Evolutionary conservation across 2,888 invertebrate genomes (phyloP).

Genomic region (Glaucopsyche alexis): DNA sequence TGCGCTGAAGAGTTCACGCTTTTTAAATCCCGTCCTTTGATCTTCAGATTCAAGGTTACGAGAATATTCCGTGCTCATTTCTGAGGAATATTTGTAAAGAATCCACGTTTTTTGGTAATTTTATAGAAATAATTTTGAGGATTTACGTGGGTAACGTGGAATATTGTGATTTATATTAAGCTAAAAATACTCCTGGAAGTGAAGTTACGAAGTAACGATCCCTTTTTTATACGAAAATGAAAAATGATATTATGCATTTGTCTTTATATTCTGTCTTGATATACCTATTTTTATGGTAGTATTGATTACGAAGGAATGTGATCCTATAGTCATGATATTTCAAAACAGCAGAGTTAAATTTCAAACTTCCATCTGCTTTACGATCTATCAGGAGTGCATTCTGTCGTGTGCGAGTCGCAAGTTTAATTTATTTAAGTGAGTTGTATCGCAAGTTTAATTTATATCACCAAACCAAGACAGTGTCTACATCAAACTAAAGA

Average conservation of each 20-base stretch:
- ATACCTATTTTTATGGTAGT: background rate
- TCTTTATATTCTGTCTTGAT: background rate
- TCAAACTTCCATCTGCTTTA: background rate
- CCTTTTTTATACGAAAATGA: background rate
- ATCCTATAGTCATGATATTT: too few species aligned
- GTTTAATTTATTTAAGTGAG: background rate
- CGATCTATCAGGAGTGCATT: background rate
- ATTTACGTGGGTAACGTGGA: background rate
- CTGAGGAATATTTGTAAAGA: background rate
- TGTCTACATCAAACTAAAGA: background rate
- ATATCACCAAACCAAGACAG: background rate
- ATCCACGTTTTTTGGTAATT: slow-evolving; percentile 13
- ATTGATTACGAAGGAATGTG: background rate
- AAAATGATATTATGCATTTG: background rate
- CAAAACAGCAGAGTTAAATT: background rate
- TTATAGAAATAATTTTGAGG: background rate
- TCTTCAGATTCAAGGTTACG: background rate
- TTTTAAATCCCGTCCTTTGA: slow-evolving; percentile 9
- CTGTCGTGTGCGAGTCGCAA: too few species aligned
- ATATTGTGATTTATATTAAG: slow-evolving; percentile 4
- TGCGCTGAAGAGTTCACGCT: background rate
- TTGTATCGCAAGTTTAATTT: background rate
- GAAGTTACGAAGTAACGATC: background rate
- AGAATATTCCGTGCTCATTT: background rate
- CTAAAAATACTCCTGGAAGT: background rate